Percentiles rank a stretch among this genome's conserved stretches.
These are phyloP conservation scores for Cyprinus carpio DNA, from an alignment of 2,113 vertebrate species.

Conservation along the genomic window DNA sequence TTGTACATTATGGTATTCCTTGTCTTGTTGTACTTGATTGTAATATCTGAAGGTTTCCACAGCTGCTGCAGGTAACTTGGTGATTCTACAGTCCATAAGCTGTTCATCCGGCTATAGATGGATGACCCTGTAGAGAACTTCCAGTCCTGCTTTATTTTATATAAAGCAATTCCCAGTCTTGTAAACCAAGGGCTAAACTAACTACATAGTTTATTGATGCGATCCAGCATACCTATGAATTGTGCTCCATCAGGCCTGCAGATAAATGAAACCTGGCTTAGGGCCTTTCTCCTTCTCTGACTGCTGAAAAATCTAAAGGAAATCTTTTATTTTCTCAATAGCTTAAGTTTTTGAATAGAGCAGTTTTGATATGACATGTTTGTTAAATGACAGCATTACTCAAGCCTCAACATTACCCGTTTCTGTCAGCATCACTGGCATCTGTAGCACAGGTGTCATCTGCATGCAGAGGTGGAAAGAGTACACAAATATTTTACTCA, in stretches of 20 bases:
- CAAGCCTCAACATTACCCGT: constrained; percentile 3
- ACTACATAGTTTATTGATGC: constrained; percentile 50
- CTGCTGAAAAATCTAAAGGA: constrained; percentile 18
- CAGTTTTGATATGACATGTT: background rate
- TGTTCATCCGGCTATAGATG: constrained; percentile 40
- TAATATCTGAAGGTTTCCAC: background rate
- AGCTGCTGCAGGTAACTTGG: constrained; percentile 20
- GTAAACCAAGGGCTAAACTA: constrained; percentile 28
- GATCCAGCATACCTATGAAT: constrained; percentile 48
- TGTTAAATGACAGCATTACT: constrained; percentile 9
- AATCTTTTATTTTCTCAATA: constrained; percentile 1
- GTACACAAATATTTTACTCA: too few species aligned
- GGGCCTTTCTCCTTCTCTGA: background rate
- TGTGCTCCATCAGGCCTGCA: constrained; percentile 27
- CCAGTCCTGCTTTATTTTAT: constrained; percentile 26
- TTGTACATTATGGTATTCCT: too few species aligned
- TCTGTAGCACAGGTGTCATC: constrained; percentile 43
- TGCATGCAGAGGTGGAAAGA: background rate
- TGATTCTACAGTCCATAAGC: constrained; percentile 21
- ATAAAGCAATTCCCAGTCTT: constrained; percentile 37
- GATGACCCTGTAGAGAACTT: constrained; percentile 30
- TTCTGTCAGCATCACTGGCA: constrained; percentile 39
- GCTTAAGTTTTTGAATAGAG: background rate
- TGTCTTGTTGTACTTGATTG: background rate
- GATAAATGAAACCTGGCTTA: constrained; percentile 24